Evolutionary conservation across 2,113 vertebrate species (phyloP), one percentile per base, ranked within the genome.

Genomic region (Ailuropoda melanoleuca): DNA sequence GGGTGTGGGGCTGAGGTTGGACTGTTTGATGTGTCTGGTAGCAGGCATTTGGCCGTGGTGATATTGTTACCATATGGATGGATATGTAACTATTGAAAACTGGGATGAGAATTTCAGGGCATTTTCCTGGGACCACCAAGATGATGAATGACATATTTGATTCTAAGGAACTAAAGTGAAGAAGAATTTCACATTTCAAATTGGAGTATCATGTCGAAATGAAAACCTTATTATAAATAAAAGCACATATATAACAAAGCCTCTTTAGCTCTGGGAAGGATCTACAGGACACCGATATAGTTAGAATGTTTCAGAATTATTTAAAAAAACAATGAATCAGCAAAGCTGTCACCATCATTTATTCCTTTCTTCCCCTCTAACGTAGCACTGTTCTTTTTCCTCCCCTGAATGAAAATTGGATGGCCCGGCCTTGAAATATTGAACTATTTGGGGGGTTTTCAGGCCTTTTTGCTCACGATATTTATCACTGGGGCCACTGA

Each of bases 51-150:
- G 75, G 70, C 90, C 86, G 2, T 55, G 64, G 70, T 94, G 24
- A 96, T 97, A 98, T 97, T 97, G 90, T 95, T 97, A 97, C 97
- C 97, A 97, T 90, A 96, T 97, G 97, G 94, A 93, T 92, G 89
- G 58, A 93, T 66, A 55, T 2, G 0, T 43, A 88, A 66, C 92
- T 94, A 53, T 95, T 88, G 82, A 88, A 97, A 93, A 96, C 48
- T 39, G 60, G 90, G 88, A 87, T 96, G 94, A 94, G 93, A 96
- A 97, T 97, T 95, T 88, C 95, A 97, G 97, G 90, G 21, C 21
- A 10, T 77, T 97, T 95, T 88, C 70, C 92, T 92, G 50, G 88
- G 96, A 97, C 95, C 97, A 96, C 95, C 97, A 97, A 91, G 88
- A 95, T 98, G 93, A 97, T 95, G 96, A 97, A 93, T 91, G 89